Base-by-base conservation (phyloP, 2,888 invertebrate genomes). In the Apodemia mormo region DNA sequence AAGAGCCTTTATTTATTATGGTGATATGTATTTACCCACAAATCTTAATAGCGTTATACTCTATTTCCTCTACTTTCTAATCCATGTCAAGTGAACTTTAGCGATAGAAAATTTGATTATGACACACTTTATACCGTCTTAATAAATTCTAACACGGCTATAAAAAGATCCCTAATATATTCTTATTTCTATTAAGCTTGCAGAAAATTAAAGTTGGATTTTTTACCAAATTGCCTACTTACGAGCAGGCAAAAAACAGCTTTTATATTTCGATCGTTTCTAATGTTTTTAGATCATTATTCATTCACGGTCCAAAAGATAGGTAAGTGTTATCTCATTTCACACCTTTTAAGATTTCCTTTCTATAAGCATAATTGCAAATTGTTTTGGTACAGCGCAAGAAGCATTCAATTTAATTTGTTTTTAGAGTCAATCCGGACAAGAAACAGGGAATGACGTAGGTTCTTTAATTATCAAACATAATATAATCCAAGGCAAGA, bases 271-370 rank as follows among this genome's bases (percentile, higher is more conserved):
- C 14, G 5, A 49, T 49, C 33, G 61, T 52, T 65, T 65, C 37
- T 40, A 64, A 52, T 69, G 68, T 69, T 69, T 69, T 69, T 69
- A 65, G 68, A 54, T 65, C 49, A 56, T 69, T 40, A 69, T 54
- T 52, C 65, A 69, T 69, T 69, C 65, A 69, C 68, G 68, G 68
- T 65, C 65, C 29, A 68, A 45, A 45, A 68, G 67, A 29, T 67
- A 68, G 29, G 29, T 14, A 52, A 69, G 65, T 65, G 65, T 43
- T 40, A 69, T 69, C 68, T 69, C 40, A 65, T 69, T 69, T 69
- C 68, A 69, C 68, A 69, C 68, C 65, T 69, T 65, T 65, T 69
- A 65, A 69, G 40, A 49, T n/a, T 49, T 49, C 49, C 40, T 61
- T 61, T 61, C 61, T 61, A 33, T 61, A 33, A 30, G 61, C 33